Evolutionary conservation across 2,113 vertebrate species (phyloP), one percentile per base, ranked within the genome.

Genomic region (Malurus elegans): DNA sequence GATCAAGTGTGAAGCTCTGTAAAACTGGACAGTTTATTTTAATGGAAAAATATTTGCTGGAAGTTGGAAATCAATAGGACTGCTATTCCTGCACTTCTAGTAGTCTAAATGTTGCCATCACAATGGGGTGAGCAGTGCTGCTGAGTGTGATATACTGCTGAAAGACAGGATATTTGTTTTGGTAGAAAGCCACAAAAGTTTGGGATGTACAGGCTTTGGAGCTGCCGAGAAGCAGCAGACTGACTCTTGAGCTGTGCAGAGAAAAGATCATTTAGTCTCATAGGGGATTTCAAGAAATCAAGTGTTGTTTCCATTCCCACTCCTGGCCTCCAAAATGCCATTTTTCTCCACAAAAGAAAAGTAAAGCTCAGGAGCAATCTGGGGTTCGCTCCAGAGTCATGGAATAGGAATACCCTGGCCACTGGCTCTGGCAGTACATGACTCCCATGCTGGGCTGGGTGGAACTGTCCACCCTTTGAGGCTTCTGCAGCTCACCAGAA

Each of bases 31-130:
- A 7, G 54, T 66, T 76, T 78, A 12, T 88, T 90, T 80, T 65
- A 61, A 54, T 47, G 72, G 82, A 78, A 83, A 88, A 92, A 78
- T 76, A 54, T 66, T 74, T 93, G 7, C 48, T 64, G n/a, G n/a
- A 84, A 82, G n/a, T n/a, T 80, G 21, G 44, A 83, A 93, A 90
- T 83, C 12, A 80, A 16, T 4, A 50, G 26, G 21, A 29, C 29
- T 92, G 50, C 42, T 76, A 8, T 73, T 83, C 14, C 54, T 47
- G 4, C 18, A 19, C 19, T 87, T 67, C 21, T 25, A 7, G 10
- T 57, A 16, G 26, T 53, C n/a, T 72, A 31, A 67, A 76, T 0
- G 0, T 15, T 26, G 34, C 34, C 53, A 73, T 42, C 2, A 2
- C 4, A 1, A 23, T 0, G 10, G 60, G 51, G 8, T 25, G 29